Percentiles rank a stretch among this genome's conserved stretches.
phyloP scores from a whole-genome alignment of 2,888 invertebrate genomes.

The Oligia strigilis region DNA sequence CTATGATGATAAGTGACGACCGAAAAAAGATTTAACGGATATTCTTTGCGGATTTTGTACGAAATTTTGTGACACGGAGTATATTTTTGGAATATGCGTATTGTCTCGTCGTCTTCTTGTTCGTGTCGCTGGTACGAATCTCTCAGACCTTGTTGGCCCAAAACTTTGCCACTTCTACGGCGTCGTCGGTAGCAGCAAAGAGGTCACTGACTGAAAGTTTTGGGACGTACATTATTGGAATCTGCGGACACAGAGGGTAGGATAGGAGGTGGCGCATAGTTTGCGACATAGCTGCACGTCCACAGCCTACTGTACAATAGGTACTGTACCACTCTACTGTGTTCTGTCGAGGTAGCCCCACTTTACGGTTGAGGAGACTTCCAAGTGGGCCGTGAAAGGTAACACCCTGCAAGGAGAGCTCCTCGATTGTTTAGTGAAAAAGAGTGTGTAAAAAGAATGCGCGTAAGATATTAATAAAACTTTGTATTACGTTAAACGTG shows the following conservation, averaged over 20 bases:
- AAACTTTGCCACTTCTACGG: not conserved
- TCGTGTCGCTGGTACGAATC: not conserved
- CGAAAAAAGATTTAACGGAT: conserved; percentile 76
- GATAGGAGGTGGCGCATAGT: not conserved
- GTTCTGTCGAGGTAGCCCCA: too few relatives aligned
- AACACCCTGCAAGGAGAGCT: too few relatives aligned
- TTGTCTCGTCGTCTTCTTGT: not conserved
- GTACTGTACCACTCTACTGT: too few relatives aligned
- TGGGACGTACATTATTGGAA: too few relatives aligned
- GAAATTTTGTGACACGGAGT: conserved; percentile 37
- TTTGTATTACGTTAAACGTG: not conserved
- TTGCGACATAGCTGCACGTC: not conserved
- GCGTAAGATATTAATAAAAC: too few relatives aligned
- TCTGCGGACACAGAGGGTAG: too few relatives aligned
- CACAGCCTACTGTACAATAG: too few relatives aligned
- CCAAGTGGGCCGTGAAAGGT: too few relatives aligned
- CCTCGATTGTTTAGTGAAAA: not conserved
- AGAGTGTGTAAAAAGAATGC: too few relatives aligned
- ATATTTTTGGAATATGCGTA: conserved; percentile 22
- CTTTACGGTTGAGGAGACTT: too few relatives aligned
- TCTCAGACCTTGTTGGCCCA: not conserved
- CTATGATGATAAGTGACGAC: conserved; percentile 86
- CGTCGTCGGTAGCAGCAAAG: not conserved
- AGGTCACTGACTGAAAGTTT: not conserved
- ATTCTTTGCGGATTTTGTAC: conserved; percentile 67